Conservation (phyloP, 2,797 vertebrate species). For the Parauchenoglanis ngamensis region DNA sequence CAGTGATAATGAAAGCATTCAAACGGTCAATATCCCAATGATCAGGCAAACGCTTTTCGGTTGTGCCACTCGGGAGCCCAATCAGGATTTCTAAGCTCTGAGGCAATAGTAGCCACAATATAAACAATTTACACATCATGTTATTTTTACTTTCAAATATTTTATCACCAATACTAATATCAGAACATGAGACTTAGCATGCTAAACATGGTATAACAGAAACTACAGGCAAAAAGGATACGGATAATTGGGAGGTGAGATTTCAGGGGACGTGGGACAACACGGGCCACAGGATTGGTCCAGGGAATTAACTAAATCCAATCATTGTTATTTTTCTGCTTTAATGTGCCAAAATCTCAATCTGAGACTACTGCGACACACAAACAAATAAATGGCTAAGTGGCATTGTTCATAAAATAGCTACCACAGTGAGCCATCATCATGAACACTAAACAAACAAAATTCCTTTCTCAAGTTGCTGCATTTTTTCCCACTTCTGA, state of each 20-base stretch:
- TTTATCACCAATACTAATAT: background rate
- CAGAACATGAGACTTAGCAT: background rate
- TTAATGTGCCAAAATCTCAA: background rate
- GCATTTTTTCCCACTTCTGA: no score
- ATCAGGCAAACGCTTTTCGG: background rate
- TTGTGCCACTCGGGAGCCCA: background rate
- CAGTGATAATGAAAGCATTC: background rate
- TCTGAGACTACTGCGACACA: background rate
- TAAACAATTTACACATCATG: background rate
- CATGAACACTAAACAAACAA: no score
- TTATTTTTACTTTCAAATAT: background rate
- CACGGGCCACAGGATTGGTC: background rate
- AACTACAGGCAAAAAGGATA: background rate
- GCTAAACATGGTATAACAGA: background rate
- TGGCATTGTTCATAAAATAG: background rate
- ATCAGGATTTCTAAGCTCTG: background rate
- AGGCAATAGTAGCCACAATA: background rate
- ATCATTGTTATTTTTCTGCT: background rate
- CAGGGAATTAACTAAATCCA: background rate
- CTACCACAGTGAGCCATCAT: background rate
- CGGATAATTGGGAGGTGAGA: background rate
- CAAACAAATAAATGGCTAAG: background rate
- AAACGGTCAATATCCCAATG: background rate
- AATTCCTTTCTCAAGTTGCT: no score
- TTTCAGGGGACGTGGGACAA: background rate